Base-by-base conservation (phyloP, 2,888 invertebrate species). In the Tetanocera ferruginea region DNA sequence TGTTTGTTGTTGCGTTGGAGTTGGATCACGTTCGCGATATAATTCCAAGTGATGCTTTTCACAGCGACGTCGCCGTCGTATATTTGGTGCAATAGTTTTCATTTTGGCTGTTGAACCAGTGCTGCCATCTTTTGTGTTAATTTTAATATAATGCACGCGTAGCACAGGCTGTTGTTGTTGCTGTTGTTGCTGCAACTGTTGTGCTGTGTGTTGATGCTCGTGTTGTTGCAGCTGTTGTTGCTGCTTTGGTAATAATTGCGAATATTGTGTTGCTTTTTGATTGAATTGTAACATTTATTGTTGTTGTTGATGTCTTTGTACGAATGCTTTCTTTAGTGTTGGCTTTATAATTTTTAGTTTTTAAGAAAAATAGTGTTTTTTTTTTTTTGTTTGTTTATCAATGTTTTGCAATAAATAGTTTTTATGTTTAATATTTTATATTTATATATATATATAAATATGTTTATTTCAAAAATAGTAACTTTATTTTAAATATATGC, bases 41-140 rank as follows among this genome's bases (percentile, higher is more conserved):
- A 92, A 87, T 79, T 91, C 90, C 80, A 90, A 86, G 81, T 91
- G 91, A 87, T 93, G 92, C 85, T 93, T 93, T 81, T 93, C 93
- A 88, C 92, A 93, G 76, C 92, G 91, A 76, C 92, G 91, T 72
- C 92, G 90, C 67, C 93, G 91, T 55, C 93, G 91, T 82, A 92
- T 91, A 82, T 91, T 91, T 28, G 93, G 93, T 67, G 93, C 92
- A 83, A 94, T 92, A 34, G 93, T 93, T 89, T 94, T 94, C 89
- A 94, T 93, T 84, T 91, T 91, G 82, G 90, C 89, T 69, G 82
- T 55, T 17, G 76, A 76, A 67, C 64, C 69, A 34, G 17, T 75
- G 23, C 62, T 69, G 52, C 85, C 85, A 83, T 86, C 87, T 80
- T 87, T 84, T n/a, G 86, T 84, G 79, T 87, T 87, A 55, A 87